phyloP scores from a whole-genome alignment of 1,140 invertebrate genomes.

The Polyergus mexicanus region DNA sequence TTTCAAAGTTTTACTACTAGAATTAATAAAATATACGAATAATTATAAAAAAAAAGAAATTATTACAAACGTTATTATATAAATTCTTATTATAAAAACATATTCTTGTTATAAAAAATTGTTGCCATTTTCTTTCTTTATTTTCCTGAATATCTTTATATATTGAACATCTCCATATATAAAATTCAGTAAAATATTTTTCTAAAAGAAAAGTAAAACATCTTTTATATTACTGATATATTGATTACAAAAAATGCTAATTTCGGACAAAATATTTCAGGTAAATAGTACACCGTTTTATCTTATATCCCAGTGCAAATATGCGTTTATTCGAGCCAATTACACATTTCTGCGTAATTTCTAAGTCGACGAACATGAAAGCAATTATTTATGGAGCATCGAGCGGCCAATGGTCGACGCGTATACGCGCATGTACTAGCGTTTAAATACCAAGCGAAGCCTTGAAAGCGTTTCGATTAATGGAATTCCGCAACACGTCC shows the following conservation, averaged over 20 bases:
- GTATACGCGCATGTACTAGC: slow-evolving; percentile 41
- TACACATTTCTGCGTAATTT: slow-evolving; percentile 62
- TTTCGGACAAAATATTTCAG: no score
- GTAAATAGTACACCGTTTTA: not conserved
- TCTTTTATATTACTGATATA: no score
- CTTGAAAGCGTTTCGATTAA: slow-evolving; percentile 77
- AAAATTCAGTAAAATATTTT: no score
- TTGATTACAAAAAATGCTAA: no score
- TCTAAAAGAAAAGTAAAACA: no score
- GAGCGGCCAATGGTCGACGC: slow-evolving; percentile 54
- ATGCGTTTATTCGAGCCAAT: slow-evolving; percentile 22
- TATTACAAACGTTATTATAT: no score
- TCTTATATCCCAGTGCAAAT: not conserved
- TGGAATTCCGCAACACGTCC: slow-evolving; percentile 77
- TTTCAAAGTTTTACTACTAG: no score
- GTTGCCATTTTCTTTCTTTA: not conserved
- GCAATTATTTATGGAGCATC: slow-evolving; percentile 39
- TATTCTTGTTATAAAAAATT: no score
- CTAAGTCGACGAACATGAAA: slow-evolving; percentile 50
- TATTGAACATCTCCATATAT: no score
- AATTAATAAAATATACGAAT: no score
- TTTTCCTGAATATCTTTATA: not conserved
- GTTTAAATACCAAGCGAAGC: slow-evolving; percentile 75
- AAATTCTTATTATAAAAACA: no score
- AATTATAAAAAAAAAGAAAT: no score